Base-by-base conservation (phyloP, 2,797 vertebrate species). In the Rhadinocentrus ornatus region DNA sequence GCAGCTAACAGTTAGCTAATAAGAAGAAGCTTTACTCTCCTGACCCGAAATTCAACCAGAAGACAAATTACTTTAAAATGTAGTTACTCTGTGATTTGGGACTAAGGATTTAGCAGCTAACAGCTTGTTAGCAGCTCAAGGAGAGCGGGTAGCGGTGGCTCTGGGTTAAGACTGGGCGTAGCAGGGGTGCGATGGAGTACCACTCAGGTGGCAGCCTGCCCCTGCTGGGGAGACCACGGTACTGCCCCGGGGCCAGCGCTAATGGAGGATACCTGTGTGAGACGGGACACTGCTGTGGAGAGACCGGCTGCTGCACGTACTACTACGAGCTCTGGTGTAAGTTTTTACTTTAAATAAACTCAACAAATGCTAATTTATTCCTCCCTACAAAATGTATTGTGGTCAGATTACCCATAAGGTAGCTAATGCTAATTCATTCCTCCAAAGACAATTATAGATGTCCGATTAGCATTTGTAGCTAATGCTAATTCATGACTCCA, bases 281-380 rank as follows among this genome's bases (percentile, higher is more conserved):
- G 90, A 97, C 95, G 0, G 97, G 97, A 24, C 97, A 98, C 94
- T 99, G 97, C 95, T 99, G 97, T 12, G 97, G 96, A 55, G 97
- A 98, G 89, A 96, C 94, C 0, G 96, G 97, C 81, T 99, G 97
- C 94, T 99, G 97, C 87, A 98, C 97, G 10, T 98, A 98, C 94
- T 98, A 98, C 95, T 99, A 98, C 52, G 96, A 99, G 81, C 96
- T 99, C 66, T 99, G 97, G 97, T 98, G 97, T 99, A 86, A 93
- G 35, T 37, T 37, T 37, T 37, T 37, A 37, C 35, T 13, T 13
- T 13, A 37, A 13, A 6, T 37, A 37, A 37, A 35, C 29, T 29
- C 29, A 29, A 29, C 29, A 29, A 29, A 29, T 5, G 34, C 34
- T 35, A 35, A 35, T 35, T 35, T 7, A 35, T 10, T 35, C 34